Conservation (phyloP, 1,140 invertebrate species). For the Drosophila kohkoa region DNA sequence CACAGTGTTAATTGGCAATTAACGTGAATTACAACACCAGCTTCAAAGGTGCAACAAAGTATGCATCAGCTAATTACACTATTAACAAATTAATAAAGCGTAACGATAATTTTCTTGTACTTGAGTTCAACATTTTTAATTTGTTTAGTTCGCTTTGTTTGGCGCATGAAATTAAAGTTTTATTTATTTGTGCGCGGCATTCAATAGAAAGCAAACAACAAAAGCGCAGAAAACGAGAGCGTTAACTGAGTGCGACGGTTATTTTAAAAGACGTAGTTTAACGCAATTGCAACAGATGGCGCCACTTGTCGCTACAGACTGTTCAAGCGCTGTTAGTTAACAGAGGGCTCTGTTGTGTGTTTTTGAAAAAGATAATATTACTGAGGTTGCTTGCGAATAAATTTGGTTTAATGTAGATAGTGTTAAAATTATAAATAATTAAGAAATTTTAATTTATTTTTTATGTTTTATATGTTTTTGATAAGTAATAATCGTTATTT, state of each 20-base stretch:
- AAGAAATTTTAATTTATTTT: too few relatives aligned
- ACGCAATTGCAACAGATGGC: conserved; percentile 12
- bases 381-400: too few relatives aligned
- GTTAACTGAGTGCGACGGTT: conserved; percentile 9
- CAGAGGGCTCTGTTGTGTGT: neutral
- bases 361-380: too few relatives aligned
- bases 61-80: conserved; percentile 35
- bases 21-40: conserved; percentile 12
- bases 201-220: conserved; percentile 1
- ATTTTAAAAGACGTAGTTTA: neutral
- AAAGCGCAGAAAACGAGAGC: neutral
- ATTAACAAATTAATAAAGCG: conserved; percentile 47
- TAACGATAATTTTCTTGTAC: conserved; percentile 19
- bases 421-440: too few relatives aligned
- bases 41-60: conserved; percentile 14
- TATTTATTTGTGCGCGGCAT: conserved; percentile 5
- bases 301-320: neutral
- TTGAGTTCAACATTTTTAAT: conserved; percentile 24
- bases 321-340: conserved; percentile 5
- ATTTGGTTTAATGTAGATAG: too few relatives aligned
- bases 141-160: conserved; percentile 8
- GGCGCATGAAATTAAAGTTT: conserved; percentile 11
- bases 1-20: conserved; percentile 27
- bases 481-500: too few relatives aligned
- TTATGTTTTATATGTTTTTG: too few relatives aligned